phyloP scores from a whole-genome alignment of 2,113 vertebrate genomes.

The Misgurnus mizolepis region DNA sequence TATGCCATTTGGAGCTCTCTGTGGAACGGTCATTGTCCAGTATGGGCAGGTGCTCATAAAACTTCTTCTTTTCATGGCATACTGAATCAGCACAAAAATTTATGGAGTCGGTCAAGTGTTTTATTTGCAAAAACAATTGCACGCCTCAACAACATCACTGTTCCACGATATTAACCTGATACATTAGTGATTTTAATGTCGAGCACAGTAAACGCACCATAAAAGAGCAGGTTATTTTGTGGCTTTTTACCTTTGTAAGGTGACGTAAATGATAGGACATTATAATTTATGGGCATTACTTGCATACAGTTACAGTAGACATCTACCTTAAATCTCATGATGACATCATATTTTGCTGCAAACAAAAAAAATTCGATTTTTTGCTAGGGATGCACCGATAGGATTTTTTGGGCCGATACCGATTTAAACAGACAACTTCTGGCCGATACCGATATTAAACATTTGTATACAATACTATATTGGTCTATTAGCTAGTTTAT shows the following conservation, averaged over 20 bases:
- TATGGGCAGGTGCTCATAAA: background rate
- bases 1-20: background rate
- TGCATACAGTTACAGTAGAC: background rate
- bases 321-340: too few species aligned
- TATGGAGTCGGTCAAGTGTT: slow-evolving; percentile 14
- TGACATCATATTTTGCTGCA: too few species aligned
- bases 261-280: background rate
- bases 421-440: too few species aligned
- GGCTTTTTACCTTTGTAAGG: slow-evolving; percentile 7
- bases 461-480: too few species aligned
- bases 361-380: too few species aligned
- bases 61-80: background rate
- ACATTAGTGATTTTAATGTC: slow-evolving; percentile 21
- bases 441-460: too few species aligned
- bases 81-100: slow-evolving; percentile 22
- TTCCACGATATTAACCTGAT: slow-evolving; percentile 23
- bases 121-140: slow-evolving; percentile 26
- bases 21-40: background rate
- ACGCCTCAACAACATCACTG: slow-evolving; percentile 34
- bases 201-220: background rate
- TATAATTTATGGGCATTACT: background rate
- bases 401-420: too few species aligned
- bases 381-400: too few species aligned
- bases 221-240: slow-evolving; percentile 18
- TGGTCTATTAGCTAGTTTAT: too few species aligned